Percentiles rank a stretch among this genome's conserved stretches.
Evolutionary conservation across 2,888 invertebrate genomes (phyloP).

Genomic region (Habroteleia sp.): DNA sequence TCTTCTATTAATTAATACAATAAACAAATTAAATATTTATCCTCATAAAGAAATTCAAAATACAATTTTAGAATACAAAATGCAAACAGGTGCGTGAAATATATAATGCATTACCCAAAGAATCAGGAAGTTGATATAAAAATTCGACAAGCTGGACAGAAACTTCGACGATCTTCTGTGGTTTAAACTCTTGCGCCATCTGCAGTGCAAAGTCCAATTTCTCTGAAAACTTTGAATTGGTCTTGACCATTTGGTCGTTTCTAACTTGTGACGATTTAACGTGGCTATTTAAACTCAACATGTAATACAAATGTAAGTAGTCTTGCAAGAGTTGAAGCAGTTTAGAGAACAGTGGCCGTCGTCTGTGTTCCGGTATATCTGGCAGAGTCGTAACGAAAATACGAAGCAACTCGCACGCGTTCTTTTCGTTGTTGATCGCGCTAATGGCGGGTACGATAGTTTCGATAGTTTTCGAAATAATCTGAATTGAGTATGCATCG

Average conservation of each 20-base stretch:
- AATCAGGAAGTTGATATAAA: conserved; percentile 85
- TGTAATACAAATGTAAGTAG: conserved; percentile 87
- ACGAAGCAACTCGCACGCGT: conserved; percentile 87
- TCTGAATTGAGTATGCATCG: conserved; percentile 96
- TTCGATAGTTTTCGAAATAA: conserved; percentile 94
- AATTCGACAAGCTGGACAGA: conserved; percentile 86
- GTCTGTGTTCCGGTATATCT: conserved; percentile 96
- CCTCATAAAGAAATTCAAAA: too few relatives aligned
- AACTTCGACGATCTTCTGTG: conserved; percentile 84
- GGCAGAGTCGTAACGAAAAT: conserved; percentile 95
- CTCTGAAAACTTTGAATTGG: conserved; percentile 75
- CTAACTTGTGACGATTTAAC: conserved; percentile 78
- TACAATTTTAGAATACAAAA: too few relatives aligned
- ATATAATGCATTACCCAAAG: conserved; percentile 63
- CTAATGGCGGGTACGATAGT: conserved; percentile 92
- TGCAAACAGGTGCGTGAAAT: too few relatives aligned
- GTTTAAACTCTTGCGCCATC: conserved; percentile 86
- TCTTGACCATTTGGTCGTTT: conserved; percentile 77
- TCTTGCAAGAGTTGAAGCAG: conserved; percentile 88
- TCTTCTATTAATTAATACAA: conserved; percentile 17
- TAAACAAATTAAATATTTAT: too few relatives aligned
- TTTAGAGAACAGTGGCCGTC: conserved; percentile 89
- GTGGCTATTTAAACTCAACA: conserved; percentile 87
- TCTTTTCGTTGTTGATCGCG: conserved; percentile 76
- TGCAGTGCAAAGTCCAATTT: conserved; percentile 86